Evolutionary conservation across 2,888 invertebrate species (phyloP).

Genomic region (Nemoura dubitans): DNA sequence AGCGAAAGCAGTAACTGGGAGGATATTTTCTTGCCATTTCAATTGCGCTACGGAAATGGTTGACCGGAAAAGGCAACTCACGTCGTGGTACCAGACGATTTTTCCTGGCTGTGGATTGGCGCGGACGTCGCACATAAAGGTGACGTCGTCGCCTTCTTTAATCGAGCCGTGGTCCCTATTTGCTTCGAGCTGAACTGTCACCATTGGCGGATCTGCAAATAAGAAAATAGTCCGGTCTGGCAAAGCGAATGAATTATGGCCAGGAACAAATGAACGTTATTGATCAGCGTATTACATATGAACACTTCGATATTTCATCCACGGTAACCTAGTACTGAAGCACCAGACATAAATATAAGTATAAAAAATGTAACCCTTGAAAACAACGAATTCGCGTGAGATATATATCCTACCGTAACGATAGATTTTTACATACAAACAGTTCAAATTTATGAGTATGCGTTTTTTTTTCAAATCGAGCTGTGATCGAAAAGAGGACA

Average conservation of each 20-base stretch:
- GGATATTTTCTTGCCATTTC: too few relatives aligned
- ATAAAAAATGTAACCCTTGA: slow-evolving; percentile 50
- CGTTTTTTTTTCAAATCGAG: slow-evolving; percentile 34
- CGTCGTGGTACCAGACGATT: slow-evolving; percentile 84
- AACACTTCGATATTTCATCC: not conserved
- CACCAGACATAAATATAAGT: slow-evolving; percentile 29
- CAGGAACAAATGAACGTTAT: not conserved
- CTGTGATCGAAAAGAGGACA: slow-evolving; percentile 27
- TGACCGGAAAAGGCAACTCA: slow-evolving; percentile 61
- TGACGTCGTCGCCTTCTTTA: slow-evolving; percentile 79
- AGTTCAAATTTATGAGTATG: slow-evolving; percentile 35
- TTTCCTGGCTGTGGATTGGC: slow-evolving; percentile 79
- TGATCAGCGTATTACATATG: not conserved
- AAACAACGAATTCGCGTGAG: slow-evolving; percentile 21
- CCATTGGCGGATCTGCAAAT: slow-evolving; percentile 80
- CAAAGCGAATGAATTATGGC: not conserved
- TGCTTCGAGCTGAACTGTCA: slow-evolving; percentile 72
- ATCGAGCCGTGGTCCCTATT: slow-evolving; percentile 68
- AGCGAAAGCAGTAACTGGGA: too few relatives aligned
- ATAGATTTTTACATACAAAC: slow-evolving; percentile 32
- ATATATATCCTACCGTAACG: slow-evolving; percentile 15
- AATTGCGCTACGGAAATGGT: too few relatives aligned
- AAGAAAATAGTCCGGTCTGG: slow-evolving; percentile 47
- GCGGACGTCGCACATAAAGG: slow-evolving; percentile 79
- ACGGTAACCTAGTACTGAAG: not conserved